Evolutionary conservation across 2,888 invertebrate genomes (phyloP).

Genomic region (Carcina quercana): DNA sequence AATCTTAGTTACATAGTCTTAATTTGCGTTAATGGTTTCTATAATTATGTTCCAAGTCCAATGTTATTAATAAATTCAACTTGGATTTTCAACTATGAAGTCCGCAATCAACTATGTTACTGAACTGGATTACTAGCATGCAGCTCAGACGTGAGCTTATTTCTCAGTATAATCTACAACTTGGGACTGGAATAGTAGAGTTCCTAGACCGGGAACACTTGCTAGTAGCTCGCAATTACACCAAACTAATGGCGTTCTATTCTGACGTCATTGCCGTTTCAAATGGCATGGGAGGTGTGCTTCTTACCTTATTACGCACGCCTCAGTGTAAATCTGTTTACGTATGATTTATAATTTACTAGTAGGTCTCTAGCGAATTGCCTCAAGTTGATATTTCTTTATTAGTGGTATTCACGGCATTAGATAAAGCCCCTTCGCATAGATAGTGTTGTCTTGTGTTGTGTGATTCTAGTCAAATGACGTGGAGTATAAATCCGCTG

Average conservation of each 20-base stretch:
- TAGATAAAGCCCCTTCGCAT: no score
- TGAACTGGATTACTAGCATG: constrained; percentile 4
- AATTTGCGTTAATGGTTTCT: no score
- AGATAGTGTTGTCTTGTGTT: no score
- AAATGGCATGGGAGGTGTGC: background rate
- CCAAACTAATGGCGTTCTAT: constrained; percentile 6
- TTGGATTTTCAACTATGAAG: background rate
- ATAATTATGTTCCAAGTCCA: background rate
- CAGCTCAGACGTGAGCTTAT: constrained; percentile 8
- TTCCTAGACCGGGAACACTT: constrained; percentile 6
- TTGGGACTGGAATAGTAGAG: constrained; percentile 3
- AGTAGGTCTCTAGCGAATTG: no score
- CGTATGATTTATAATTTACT: no score
- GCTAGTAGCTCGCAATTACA: constrained; percentile 6
- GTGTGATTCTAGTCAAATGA: no score
- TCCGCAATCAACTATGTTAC: constrained; percentile 9
- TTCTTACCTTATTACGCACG: no score
- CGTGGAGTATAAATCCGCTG: no score
- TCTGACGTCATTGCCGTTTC: background rate
- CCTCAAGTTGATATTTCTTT: no score
- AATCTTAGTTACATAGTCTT: no score
- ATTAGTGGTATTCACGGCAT: no score
- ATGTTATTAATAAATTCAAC: background rate
- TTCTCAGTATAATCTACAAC: constrained; percentile 10
- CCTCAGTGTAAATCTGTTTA: no score